Evolutionary conservation across 2,113 vertebrate genomes (phyloP).

Genomic region (Ondatra zibethicus): DNA sequence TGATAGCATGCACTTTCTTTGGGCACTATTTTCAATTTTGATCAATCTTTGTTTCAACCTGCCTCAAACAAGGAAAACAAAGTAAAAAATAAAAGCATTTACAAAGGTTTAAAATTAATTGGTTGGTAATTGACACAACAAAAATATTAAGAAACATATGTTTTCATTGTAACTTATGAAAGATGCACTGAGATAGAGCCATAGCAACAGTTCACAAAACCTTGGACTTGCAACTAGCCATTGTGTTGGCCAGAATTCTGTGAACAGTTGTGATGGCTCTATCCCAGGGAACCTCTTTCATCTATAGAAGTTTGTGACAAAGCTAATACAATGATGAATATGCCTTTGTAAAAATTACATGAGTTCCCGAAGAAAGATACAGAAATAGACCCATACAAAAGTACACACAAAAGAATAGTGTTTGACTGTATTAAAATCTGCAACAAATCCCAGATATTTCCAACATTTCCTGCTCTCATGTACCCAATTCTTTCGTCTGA

Average conservation of each 20-base stretch:
- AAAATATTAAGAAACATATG: conserved; percentile 19
- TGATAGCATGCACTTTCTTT: conserved; percentile 51
- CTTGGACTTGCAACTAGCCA: background rate
- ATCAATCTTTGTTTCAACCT: conserved; percentile 61
- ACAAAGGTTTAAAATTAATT: background rate
- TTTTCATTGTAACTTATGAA: conserved; percentile 21
- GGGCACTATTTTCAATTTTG: conserved; percentile 26
- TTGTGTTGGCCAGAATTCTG: conserved; percentile 63
- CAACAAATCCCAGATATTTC: conserved; percentile 4
- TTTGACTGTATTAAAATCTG: background rate
- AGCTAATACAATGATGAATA: background rate
- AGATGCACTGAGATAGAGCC: background rate
- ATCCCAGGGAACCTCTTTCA: conserved; percentile 49
- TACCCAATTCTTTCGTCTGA: background rate
- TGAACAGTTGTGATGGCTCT: conserved; percentile 63
- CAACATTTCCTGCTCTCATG: background rate
- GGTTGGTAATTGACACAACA: conserved; percentile 16
- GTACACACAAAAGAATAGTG: background rate
- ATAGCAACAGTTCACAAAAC: conserved; percentile 48
- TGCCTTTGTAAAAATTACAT: background rate
- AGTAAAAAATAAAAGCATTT: background rate
- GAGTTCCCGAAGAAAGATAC: background rate
- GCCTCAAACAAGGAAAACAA: background rate
- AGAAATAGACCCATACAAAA: conserved; percentile 38
- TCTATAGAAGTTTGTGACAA: conserved; percentile 52